Percentiles rank a stretch among this genome's conserved stretches.
phyloP scores from a whole-genome alignment of 2,113 vertebrate genomes.

The Podarcis cretensis region DNA sequence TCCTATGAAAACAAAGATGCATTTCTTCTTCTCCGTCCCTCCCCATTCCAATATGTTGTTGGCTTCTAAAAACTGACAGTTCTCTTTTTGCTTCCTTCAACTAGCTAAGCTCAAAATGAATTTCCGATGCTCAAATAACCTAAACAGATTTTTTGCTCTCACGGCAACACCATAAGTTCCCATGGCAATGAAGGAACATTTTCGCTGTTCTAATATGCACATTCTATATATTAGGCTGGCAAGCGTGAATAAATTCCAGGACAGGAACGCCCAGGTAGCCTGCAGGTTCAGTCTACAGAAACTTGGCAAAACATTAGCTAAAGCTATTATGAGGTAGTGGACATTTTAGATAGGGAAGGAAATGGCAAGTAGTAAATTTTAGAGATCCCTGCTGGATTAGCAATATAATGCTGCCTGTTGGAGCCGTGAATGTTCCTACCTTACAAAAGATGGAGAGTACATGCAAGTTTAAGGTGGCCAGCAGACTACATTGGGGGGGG shows the following conservation, averaged over 20 bases:
- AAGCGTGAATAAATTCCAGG: background rate
- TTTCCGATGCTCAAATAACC: background rate
- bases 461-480: background rate
- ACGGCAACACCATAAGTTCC: background rate
- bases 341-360: background rate
- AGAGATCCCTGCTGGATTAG: background rate
- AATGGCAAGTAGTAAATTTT: background rate
- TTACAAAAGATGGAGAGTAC: background rate
- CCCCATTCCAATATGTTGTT: background rate
- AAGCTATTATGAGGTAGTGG: background rate
- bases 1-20: background rate
- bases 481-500: background rate
- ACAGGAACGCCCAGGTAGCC: background rate
- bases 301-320: background rate
- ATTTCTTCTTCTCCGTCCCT: background rate
- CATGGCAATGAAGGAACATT: slow-evolving; percentile 1
- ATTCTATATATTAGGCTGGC: background rate
- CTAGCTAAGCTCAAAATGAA: background rate
- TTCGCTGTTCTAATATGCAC: background rate
- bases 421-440: background rate
- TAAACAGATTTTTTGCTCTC: background rate
- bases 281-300: background rate
- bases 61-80: background rate
- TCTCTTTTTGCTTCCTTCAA: background rate
- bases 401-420: background rate